Evolutionary conservation across 2,888 invertebrate genomes (phyloP).

Genomic region (Cybosia mesomella): DNA sequence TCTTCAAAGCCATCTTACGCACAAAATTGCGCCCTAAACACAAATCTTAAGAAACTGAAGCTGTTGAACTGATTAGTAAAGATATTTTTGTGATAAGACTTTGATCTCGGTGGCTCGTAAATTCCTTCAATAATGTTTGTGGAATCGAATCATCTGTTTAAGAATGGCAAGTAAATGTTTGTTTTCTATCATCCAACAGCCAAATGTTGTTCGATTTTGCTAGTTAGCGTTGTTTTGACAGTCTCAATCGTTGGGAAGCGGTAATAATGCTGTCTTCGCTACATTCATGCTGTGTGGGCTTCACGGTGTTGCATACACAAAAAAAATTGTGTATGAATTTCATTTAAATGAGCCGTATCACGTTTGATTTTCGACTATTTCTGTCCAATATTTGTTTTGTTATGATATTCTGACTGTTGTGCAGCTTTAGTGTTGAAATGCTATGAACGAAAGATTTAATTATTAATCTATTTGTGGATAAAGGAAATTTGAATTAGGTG

Average conservation of each 20-base stretch:
- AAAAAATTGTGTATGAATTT: constrained; percentile 50
- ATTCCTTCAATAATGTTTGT: constrained; percentile 79
- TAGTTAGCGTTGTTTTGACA: constrained; percentile 84
- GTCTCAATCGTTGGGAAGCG: constrained; percentile 73
- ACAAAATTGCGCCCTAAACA: constrained; percentile 66
- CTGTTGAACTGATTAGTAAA: constrained; percentile 57
- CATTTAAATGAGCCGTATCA: constrained; percentile 47
- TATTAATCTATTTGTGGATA: constrained; percentile 41
- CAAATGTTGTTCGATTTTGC: constrained; percentile 81
- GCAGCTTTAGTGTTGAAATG: constrained; percentile 47
- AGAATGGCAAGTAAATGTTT: constrained; percentile 82
- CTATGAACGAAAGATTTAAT: constrained; percentile 51
- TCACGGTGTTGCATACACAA: constrained; percentile 54
- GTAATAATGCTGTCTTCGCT: constrained; percentile 80
- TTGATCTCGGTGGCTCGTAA: constrained; percentile 81
- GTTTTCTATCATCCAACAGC: constrained; percentile 83
- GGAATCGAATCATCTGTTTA: constrained; percentile 77
- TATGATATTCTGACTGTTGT: constrained; percentile 43
- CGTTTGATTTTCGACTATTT: constrained; percentile 48
- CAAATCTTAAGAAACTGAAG: constrained; percentile 55
- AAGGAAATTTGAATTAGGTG: constrained; percentile 28
- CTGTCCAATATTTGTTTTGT: constrained; percentile 50
- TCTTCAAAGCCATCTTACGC: constrained; percentile 59
- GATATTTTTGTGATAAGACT: constrained; percentile 72
- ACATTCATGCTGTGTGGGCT: constrained; percentile 63